Evolutionary conservation across 2,797 vertebrate species (phyloP), one percentile per base, ranked within the genome.

Genomic region (Crenuchus spilurus): DNA sequence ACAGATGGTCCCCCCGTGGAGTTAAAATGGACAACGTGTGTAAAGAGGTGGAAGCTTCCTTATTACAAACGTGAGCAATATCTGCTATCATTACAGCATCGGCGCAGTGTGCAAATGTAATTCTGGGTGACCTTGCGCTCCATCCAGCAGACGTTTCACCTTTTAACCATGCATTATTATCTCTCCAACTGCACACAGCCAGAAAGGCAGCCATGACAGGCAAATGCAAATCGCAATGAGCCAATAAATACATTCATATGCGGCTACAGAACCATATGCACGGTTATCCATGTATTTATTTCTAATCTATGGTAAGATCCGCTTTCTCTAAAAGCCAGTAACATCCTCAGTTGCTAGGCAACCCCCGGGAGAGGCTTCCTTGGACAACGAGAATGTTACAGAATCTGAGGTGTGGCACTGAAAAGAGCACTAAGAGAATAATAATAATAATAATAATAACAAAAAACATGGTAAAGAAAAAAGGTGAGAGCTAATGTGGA

Each of bases 341-440:
- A 89, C 89, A 90, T 91, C 84, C 85, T 83, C 78, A 83, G 88
- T 91, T 91, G 87, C 89, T 87, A 88, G 87, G 89, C 87, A 89
- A 91, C 88, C 84, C 70, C 66, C 71, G 54, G 78, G 72, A 73
- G 71, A 90, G 83, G 84, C 76, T 83, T 86, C 80, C 84, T 78
- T 65, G 70, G 81, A 84, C 87, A 91, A 89, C 78, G 77, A 83
- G 86, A 84, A 87, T 88, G 88, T 89, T 88, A 87, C 84, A 87
- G 77, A 88, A 88, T 85, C 86, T 81, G 83, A 86, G 79, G 83
- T 87, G 86, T 85, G 84, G 79, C 52, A 79, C 72, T 83, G 82
- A 80, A 87, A 81, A 79, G 51, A 81, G 85, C 62, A 77, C 62
- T 79, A 55, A 55, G 76, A 71, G 57, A 57, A 57, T 70, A 80